Base-by-base conservation (phyloP, 2,888 invertebrate genomes). In the Schrankia costaestrigalis region DNA sequence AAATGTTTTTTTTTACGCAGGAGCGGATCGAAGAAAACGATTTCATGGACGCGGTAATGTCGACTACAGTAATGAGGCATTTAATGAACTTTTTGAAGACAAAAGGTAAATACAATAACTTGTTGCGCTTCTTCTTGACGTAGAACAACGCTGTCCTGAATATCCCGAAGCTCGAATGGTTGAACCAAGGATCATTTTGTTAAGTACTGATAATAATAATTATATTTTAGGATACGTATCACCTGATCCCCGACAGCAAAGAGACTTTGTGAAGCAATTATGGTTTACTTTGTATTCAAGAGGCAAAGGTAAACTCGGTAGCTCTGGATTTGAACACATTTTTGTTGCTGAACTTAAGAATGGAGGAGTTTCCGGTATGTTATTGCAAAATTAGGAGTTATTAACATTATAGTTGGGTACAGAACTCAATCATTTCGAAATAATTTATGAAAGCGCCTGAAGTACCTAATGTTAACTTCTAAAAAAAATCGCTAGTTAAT, bases 241-340 rank as follows among this genome's bases (percentile, higher is more conserved):
- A 0, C 89, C 90, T 17, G 92, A 93, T 67, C 92, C 92, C 0
- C 90, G 86, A 59, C 92, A 92, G 19, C 94, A 94, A 67, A 90
- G 91, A 44, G 93, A 93, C 58, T 88, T 91, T n/a, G 71, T 95
- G 6, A 91, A 93, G 63, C 90, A 90, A 44, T 73, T 95, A 7
- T 95, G 95, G 95, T 95, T 95, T 65, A 92, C 92, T 17, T 89
- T 95, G 53, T 98, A 96, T 71, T 93, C 96, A 0, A 89, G 97
- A 43, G 93, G 94, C 15, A 90, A 90, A 60, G 93, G 95, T 14
- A 91, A 91, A 66, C 90, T 94, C 11, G 94, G 97, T 40, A 97
- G 97, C 56, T 94, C 94, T 21, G 97, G 96, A 1, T 97, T 97
- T 68, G 97, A 98, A 75, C 97, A 98, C 65, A 92, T 97, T 11